Conservation (phyloP, 2,888 invertebrate species). For the Machimus rusticus region DNA sequence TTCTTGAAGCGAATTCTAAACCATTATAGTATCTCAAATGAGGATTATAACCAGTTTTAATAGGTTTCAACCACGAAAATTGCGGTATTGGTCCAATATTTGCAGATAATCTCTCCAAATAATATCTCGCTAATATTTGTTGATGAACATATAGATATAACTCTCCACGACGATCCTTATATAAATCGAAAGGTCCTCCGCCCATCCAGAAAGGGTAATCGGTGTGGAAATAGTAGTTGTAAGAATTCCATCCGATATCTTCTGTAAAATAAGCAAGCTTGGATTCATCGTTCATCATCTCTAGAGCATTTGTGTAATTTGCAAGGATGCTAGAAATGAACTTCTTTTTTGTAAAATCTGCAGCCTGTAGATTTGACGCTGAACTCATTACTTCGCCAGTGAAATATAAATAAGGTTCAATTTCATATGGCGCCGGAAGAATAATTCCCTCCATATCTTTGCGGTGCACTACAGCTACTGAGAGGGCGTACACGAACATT, state of each 20-base stretch:
- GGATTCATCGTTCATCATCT: constrained; percentile 66
- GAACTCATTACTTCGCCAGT: constrained; percentile 74
- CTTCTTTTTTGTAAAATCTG: constrained; percentile 65
- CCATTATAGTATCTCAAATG: constrained; percentile 72
- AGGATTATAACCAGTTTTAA: constrained; percentile 71
- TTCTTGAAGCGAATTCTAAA: constrained; percentile 70
- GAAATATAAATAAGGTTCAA: constrained; percentile 76
- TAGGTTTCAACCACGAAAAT: constrained; percentile 65
- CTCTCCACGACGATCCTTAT: constrained; percentile 71
- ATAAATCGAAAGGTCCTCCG: constrained; percentile 65
- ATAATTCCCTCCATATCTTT: constrained; percentile 71
- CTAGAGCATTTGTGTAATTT: constrained; percentile 68
- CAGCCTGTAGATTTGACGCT: constrained; percentile 68
- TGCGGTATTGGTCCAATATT: constrained; percentile 72
- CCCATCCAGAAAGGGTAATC: constrained; percentile 73
- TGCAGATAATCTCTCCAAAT: constrained; percentile 77
- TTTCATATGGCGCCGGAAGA: constrained; percentile 76
- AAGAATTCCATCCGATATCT: constrained; percentile 73
- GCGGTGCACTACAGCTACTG: constrained; percentile 70
- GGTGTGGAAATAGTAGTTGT: constrained; percentile 70
- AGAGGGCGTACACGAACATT: constrained; percentile 72
- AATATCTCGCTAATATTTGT: constrained; percentile 76
- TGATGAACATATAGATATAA: constrained; percentile 72
- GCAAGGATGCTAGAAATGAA: constrained; percentile 58
- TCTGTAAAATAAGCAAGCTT: constrained; percentile 75